These are phyloP conservation scores for Clytia hemisphaerica DNA, from an alignment of 30 jellyfish, hydroid and myxozoan genomes.

Conservation along the genomic window DNA sequence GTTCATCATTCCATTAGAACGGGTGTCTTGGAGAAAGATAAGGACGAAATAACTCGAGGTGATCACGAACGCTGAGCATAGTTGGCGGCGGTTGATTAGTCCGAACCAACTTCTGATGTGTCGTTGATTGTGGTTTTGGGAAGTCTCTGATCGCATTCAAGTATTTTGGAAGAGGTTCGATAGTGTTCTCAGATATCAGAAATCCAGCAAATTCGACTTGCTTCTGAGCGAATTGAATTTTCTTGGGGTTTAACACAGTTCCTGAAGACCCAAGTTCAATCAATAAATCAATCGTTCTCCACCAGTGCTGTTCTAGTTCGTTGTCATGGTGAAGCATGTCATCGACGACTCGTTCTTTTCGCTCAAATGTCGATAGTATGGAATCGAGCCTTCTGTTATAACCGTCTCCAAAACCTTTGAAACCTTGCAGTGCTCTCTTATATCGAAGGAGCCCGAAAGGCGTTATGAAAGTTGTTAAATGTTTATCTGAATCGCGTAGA, in stretches of 20 bases:
- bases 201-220: conserved; percentile 47
- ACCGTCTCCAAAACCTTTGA: conserved; percentile 43
- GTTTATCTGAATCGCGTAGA: background rate
- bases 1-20: background rate
- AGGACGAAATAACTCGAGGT: background rate
- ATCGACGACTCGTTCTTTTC: conserved; percentile 15
- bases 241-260: conserved; percentile 15
- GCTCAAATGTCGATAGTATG: background rate
- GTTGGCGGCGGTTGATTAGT: background rate
- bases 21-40: background rate
- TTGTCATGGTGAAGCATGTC: conserved; percentile 25
- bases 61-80: conserved; percentile 15
- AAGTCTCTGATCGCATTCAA: conserved; percentile 16
- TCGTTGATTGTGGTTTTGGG: conserved; percentile 24
- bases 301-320: conserved; percentile 11
- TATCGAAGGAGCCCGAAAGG: conserved; percentile 41
- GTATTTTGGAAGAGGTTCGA: conserved; percentile 10
- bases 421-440: conserved; percentile 32
- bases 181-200: background rate
- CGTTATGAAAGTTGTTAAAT: conserved; percentile 34
- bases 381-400: conserved; percentile 26
- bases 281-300: conserved; percentile 27
- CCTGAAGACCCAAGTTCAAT: conserved; percentile 4
- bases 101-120: conserved; percentile 30
- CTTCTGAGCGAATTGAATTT: conserved; percentile 19